Base-by-base conservation (phyloP, 2,888 invertebrate genomes). In the Stenodema calcarata region DNA sequence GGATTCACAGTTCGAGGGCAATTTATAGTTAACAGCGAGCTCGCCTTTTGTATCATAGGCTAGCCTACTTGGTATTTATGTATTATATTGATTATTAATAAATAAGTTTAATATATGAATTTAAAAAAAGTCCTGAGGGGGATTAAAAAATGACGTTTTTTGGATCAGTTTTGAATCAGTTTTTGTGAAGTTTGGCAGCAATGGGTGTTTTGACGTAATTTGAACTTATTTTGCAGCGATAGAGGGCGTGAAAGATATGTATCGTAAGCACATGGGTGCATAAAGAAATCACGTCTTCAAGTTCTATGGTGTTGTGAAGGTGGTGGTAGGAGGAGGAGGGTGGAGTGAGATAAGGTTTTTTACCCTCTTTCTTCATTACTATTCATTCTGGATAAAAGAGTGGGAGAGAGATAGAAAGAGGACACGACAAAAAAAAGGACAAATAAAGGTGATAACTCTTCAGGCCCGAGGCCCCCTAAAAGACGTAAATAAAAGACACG, bases 401-500 rank as follows among this genome's bases (percentile, higher is more conserved):
- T 28, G 54, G 54, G 28, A 54, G 28, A 54, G 62, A 82, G 69
- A 35, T 16, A 30, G 82, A 35, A 69, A 35, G 54, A 35, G 80
- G 23, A 18, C 78, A n/a, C 1, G 62, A 79, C 11, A 80, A 80
- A 54, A 82, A 82, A 69, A 82, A 82, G 82, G 82, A 82, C 82
- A 41, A 82, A 69, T 82, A 82, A 82, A 82, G 41, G 50, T 42
- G 62, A 82, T 82, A 82, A 69, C 82, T 82, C 80, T 41, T 23
- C 35, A 28, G 28, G 12, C 78, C 27, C 23, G 23, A 35, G 23
- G 41, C 23, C n/a, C n/a, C 27, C 69, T 30, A 69, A 82, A 82
- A 82, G 82, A 82, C 82, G 82, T 82, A 82, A 82, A 82, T 82
- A 82, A 82, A 82, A 69, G 35, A 82, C 82, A 82, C 82, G 42